Evolutionary conservation across 2,888 invertebrate genomes (phyloP).

Genomic region (Ophioninae sp.): DNA sequence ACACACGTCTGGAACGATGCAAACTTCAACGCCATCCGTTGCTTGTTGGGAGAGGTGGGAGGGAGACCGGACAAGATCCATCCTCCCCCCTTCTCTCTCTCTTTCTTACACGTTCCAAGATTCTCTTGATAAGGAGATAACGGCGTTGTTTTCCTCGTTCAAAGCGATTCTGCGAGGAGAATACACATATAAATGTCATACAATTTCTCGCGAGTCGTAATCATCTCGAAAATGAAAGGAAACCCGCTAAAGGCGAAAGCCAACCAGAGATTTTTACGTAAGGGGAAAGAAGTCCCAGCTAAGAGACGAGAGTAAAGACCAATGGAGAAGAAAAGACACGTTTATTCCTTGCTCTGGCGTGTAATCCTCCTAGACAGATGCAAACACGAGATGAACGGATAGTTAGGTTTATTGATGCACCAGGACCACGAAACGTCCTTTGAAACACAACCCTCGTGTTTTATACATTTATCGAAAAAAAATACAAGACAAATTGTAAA

Average conservation of each 20-base stretch:
- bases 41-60: background rate
- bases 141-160: slow-evolving; percentile 30
- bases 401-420: no score
- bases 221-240: slow-evolving; percentile 35
- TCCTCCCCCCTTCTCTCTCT: background rate
- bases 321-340: background rate
- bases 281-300: background rate
- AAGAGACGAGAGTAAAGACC: no score
- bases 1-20: slow-evolving; percentile 22
- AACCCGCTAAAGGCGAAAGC: background rate
- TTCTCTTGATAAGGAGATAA: slow-evolving; percentile 26
- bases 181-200: slow-evolving; percentile 41
- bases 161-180: background rate
- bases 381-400: no score
- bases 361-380: no score
- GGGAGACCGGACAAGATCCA: background rate
- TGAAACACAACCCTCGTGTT: no score
- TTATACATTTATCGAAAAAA: no score
- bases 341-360: no score
- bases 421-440: no score
- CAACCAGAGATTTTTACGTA: no score
- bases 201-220: slow-evolving; percentile 35
- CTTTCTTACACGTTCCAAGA: background rate
- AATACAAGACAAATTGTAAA: no score
- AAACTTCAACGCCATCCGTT: slow-evolving; percentile 18